These are phyloP conservation scores for Thalassaphorura encarpata DNA, from an alignment of 1,140 invertebrate species.

Conservation along the genomic window DNA sequence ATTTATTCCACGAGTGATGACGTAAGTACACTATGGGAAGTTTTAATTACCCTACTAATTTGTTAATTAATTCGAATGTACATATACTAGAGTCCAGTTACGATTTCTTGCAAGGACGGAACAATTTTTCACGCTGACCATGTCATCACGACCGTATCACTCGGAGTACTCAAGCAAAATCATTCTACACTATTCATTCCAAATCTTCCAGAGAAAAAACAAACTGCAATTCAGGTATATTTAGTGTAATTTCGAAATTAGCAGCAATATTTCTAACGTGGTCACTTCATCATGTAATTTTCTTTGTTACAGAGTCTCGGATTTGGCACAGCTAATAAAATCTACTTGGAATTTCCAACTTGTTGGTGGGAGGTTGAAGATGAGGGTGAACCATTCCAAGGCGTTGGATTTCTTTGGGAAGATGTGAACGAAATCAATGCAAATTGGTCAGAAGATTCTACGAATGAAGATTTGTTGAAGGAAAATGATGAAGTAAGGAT, in stretches of 20 bases:
- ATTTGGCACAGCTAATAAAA: slow-evolving; percentile 62
- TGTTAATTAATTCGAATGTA: too few species aligned
- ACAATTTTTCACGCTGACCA: slow-evolving; percentile 48
- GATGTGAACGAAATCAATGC: neutral
- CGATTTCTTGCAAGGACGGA: slow-evolving; percentile 42
- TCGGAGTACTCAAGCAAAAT: slow-evolving; percentile 55
- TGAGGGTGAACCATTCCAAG: neutral
- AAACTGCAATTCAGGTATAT: slow-evolving; percentile 48
- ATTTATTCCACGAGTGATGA: neutral
- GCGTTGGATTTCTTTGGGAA: slow-evolving; percentile 21
- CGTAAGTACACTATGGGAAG: too few species aligned
- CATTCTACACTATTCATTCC: slow-evolving; percentile 48
- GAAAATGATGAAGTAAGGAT: neutral
- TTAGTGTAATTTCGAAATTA: too few species aligned
- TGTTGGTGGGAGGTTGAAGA: slow-evolving; percentile 37
- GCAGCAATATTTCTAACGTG: too few species aligned
- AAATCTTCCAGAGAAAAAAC: slow-evolving; percentile 47
- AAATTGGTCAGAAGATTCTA: too few species aligned
- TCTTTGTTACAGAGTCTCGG: slow-evolving; percentile 45
- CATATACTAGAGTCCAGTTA: too few species aligned
- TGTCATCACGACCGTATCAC: slow-evolving; percentile 54
- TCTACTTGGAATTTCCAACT: slow-evolving; percentile 47
- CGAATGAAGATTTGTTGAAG: too few species aligned
- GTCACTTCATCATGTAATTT: too few species aligned
- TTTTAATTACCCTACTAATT: too few species aligned